phyloP scores from a whole-genome alignment of 2,888 invertebrate species.

The Eupelmus urozonus region DNA sequence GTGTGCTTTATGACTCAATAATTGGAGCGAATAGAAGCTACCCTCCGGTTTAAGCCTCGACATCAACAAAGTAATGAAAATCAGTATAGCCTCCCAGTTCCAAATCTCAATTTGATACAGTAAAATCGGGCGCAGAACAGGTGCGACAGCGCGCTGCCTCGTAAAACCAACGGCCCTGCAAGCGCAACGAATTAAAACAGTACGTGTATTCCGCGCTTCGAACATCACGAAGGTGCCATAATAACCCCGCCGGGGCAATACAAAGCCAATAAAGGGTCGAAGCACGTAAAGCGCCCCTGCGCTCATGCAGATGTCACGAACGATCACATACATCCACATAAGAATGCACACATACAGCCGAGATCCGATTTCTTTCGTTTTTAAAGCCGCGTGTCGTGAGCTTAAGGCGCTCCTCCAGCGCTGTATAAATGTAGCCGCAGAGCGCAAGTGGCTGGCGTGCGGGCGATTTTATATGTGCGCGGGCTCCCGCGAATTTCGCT shows the following conservation, averaged over 20 bases:
- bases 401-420: conserved; percentile 17
- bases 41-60: too few species aligned
- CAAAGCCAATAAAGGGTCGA: conserved; percentile 58
- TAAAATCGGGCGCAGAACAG: conserved; percentile 50
- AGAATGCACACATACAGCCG: conserved; percentile 7
- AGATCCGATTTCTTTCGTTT: conserved; percentile 44
- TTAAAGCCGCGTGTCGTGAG: conserved; percentile 9
- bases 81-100: too few species aligned
- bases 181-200: too few species aligned
- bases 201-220: background rate
- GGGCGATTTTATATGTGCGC: background rate
- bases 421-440: conserved; percentile 35
- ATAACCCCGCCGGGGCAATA: conserved; percentile 45
- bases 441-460: background rate
- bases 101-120: conserved; percentile 23
- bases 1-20: too few species aligned
- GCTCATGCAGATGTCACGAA: conserved; percentile 41
- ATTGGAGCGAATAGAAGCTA: too few species aligned
- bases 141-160: conserved; percentile 13
- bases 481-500: conserved; percentile 5
- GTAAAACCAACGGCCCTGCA: too few species aligned
- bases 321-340: conserved; percentile 26
- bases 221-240: conserved; percentile 58
- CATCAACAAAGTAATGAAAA: too few species aligned
- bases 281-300: conserved; percentile 48